These are phyloP conservation scores for Paedocypris micromegethes DNA, from an alignment of 2,797 vertebrate genomes.

Conservation along the genomic window DNA sequence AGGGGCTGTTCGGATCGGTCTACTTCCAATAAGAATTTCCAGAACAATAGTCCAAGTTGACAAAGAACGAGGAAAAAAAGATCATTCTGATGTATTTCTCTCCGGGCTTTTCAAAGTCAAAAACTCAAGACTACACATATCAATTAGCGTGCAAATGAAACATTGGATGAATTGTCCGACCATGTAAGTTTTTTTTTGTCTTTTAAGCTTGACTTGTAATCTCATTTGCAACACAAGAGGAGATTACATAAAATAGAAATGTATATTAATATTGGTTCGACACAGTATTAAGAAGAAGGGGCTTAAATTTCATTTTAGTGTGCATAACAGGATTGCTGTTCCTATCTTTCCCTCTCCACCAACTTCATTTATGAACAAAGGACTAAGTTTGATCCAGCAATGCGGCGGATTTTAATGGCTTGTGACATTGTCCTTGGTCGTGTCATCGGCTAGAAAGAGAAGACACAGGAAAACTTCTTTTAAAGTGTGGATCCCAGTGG, in stretches of 20 bases:
- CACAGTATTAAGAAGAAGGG: constrained; percentile 20
- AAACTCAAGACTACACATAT: constrained; percentile 11
- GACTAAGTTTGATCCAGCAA: constrained; percentile 23
- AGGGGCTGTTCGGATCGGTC: no score
- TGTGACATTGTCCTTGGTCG: constrained; percentile 37
- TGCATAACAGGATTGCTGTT: constrained; percentile 37
- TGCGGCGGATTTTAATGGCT: constrained; percentile 37
- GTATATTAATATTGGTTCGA: constrained; percentile 21
- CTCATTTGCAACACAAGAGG: constrained; percentile 37
- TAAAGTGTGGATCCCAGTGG: constrained; percentile 17
- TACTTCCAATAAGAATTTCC: no score
- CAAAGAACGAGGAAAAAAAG: no score
- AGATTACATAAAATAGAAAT: constrained; percentile 31
- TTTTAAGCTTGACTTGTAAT: constrained; percentile 37
- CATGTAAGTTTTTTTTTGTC: constrained; percentile 14
- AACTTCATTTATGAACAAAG: constrained; percentile 58
- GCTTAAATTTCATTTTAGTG: constrained; percentile 34
- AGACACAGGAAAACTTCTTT: constrained; percentile 12
- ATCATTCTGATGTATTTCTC: no score
- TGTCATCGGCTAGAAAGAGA: constrained; percentile 28
- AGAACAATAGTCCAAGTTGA: no score
- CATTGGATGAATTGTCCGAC: neutral
- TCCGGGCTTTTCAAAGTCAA: no score
- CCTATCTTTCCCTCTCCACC: constrained; percentile 53
- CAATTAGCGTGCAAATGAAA: constrained; percentile 23